Percentiles rank a stretch among this genome's conserved stretches.
These are phyloP conservation scores for Tribolium freemani DNA, from an alignment of 2,888 invertebrate genomes.

Conservation along the genomic window DNA sequence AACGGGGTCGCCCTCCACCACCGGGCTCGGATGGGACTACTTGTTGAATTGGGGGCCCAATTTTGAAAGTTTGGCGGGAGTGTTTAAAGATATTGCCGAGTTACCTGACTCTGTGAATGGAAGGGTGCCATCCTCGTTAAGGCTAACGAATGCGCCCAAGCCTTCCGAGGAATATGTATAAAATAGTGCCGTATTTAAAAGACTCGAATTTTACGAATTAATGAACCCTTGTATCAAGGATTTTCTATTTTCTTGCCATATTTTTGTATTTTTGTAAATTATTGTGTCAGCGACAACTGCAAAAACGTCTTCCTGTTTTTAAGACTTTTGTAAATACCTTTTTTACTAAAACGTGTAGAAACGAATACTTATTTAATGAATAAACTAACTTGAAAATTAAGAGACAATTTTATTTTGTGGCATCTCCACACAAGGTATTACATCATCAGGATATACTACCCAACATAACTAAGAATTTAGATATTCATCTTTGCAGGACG, in stretches of 20 bases:
- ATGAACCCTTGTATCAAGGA: constrained; percentile 66
- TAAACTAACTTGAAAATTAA: constrained; percentile 53
- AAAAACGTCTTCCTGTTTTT: constrained; percentile 51
- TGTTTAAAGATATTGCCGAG: constrained; percentile 96
- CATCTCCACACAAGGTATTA: no score
- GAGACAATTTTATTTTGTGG: not conserved
- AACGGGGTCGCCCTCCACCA: constrained; percentile 82
- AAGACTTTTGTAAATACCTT: constrained; percentile 59
- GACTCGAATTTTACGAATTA: constrained; percentile 44
- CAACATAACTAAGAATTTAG: no score
- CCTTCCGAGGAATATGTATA: constrained; percentile 93
- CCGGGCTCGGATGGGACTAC: constrained; percentile 93
- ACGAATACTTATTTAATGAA: constrained; percentile 51
- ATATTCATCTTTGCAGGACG: no score
- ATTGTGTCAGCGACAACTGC: constrained; percentile 7
- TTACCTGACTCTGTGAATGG: constrained; percentile 87
- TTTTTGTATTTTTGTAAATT: constrained; percentile 56
- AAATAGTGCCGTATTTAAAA: constrained; percentile 47
- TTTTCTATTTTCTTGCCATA: constrained; percentile 65
- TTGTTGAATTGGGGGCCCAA: constrained; percentile 96
- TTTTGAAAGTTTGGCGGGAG: constrained; percentile 95
- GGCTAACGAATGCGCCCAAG: constrained; percentile 86
- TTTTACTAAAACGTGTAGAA: constrained; percentile 61
- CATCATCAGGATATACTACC: no score
- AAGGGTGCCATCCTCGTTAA: constrained; percentile 79